These are phyloP conservation scores for Alethe diademata DNA, from an alignment of 2,113 vertebrate genomes.

Conservation along the genomic window DNA sequence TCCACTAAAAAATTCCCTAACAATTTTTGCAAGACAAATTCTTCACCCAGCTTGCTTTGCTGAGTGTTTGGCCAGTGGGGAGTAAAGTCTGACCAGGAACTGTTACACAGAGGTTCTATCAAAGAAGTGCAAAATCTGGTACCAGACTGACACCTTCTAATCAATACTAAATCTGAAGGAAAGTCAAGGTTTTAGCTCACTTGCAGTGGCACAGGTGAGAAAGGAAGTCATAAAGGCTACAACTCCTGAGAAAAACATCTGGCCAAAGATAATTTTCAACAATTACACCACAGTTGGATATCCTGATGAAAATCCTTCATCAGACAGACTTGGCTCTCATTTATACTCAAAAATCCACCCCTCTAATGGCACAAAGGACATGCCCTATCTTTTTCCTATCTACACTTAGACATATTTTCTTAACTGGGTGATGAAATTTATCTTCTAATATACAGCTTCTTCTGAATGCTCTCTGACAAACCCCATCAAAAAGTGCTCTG, in stretches of 20 bases:
- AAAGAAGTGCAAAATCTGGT: not conserved
- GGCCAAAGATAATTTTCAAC: not conserved
- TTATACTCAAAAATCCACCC: not conserved
- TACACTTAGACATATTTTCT: conserved; percentile 16
- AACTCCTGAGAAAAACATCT: not conserved
- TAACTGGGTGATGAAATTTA: conserved; percentile 21
- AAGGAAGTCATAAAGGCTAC: not conserved
- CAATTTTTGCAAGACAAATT: not conserved
- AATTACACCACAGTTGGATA: not conserved
- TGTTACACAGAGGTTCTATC: not conserved
- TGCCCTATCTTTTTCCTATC: conserved; percentile 9
- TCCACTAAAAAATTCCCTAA: not conserved
- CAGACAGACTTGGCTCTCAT: not conserved
- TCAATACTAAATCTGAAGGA: not conserved
- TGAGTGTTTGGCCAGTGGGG: not conserved
- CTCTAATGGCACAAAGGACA: not conserved
- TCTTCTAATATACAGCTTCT: conserved; percentile 27
- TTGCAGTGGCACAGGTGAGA: not conserved
- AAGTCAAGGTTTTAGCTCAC: not conserved
- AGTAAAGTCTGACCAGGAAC: not conserved
- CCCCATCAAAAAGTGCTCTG: conserved; percentile 43
- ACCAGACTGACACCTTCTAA: not conserved
- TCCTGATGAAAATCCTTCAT: not conserved
- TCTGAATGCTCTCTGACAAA: conserved; percentile 55
- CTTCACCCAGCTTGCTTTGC: not conserved